A percentile compares a stretch with the other conserved stretches of the same genome.
These are phyloP conservation scores for Pogona vitticeps DNA, from an alignment of 2,113 vertebrate genomes.

Conservation along the genomic window DNA sequence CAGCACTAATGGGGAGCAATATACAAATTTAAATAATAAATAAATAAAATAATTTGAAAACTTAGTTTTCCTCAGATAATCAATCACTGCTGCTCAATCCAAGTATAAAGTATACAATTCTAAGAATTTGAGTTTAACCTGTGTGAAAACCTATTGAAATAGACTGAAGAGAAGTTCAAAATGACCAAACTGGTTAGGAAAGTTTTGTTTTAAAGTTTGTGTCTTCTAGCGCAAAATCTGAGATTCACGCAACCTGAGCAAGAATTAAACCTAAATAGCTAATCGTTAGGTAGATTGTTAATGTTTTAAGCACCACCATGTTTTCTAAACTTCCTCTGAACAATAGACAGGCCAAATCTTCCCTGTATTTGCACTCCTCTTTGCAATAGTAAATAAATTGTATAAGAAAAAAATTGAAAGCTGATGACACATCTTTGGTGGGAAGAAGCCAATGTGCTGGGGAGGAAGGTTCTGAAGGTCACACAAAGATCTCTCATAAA, in stretches of 20 bases:
- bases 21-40: no score
- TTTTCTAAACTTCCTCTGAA: background rate
- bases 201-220: background rate
- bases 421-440: background rate
- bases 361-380: background rate
- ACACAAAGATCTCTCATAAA: background rate
- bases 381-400: background rate
- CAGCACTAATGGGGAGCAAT: no score
- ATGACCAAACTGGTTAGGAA: background rate
- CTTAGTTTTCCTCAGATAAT: background rate
- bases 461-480: background rate
- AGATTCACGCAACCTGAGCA: background rate
- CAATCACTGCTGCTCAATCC: background rate
- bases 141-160: background rate
- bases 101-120: background rate
- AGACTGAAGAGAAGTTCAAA: background rate
- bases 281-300: background rate
- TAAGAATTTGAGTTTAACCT: background rate
- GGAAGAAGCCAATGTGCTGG: background rate
- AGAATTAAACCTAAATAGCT: no score
- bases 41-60: no score
- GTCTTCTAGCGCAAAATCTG: background rate
- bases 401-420: background rate
- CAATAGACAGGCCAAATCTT: background rate
- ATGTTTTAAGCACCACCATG: background rate